Conservation (phyloP, 2,797 vertebrate species). For the Leucoraja ocellata region DNA sequence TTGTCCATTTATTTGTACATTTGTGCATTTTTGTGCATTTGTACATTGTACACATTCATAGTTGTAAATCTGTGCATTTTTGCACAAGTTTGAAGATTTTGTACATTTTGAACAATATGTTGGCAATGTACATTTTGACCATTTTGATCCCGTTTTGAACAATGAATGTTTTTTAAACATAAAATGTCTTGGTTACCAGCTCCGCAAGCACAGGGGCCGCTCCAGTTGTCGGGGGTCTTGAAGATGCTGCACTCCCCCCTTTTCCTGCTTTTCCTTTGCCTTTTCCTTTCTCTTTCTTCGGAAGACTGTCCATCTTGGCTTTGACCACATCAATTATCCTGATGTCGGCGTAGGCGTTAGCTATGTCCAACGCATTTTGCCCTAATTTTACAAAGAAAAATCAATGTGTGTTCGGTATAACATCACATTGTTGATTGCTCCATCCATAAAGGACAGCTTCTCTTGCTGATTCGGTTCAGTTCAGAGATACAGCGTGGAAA, state of each 20-base stretch:
- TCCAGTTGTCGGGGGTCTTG: constrained; percentile 46
- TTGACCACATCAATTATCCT: constrained; percentile 67
- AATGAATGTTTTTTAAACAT: background rate
- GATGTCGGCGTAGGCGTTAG: constrained; percentile 65
- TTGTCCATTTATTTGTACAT: too few species aligned
- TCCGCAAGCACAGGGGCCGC: constrained; percentile 47
- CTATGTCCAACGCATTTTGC: constrained; percentile 70
- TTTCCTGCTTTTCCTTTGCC: constrained; percentile 44
- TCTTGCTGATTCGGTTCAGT: too few species aligned
- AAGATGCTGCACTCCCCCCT: constrained; percentile 47
- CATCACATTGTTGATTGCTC: background rate
- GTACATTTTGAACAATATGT: too few species aligned
- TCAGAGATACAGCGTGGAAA: too few species aligned
- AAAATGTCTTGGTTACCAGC: constrained; percentile 57
- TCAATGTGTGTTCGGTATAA: background rate
- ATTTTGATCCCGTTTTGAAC: too few species aligned
- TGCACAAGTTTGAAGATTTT: too few species aligned
- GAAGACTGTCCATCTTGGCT: constrained; percentile 61
- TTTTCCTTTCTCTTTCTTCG: constrained; percentile 52
- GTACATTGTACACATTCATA: too few species aligned
- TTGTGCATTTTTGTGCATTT: too few species aligned
- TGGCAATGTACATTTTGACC: too few species aligned
- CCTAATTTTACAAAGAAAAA: constrained; percentile 51
- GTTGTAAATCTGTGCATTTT: too few species aligned
- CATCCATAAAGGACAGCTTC: background rate